These are phyloP conservation scores for Sebastolobus alascanus DNA, from an alignment of 2,797 vertebrate species.

Conservation along the genomic window DNA sequence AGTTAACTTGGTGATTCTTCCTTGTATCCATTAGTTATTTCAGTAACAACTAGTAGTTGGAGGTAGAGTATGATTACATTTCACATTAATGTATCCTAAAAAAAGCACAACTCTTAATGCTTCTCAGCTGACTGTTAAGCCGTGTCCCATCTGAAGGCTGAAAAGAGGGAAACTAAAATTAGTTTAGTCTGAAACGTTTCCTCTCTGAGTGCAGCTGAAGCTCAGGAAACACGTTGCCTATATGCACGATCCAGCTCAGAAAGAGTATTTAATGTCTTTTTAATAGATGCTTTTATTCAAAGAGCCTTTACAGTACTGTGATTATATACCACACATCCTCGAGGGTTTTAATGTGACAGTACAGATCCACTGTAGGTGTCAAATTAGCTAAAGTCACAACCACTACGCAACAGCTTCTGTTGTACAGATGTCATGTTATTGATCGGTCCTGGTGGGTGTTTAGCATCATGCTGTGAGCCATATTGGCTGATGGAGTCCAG, in stretches of 20 bases:
- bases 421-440: not conserved
- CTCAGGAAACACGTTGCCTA: conserved; percentile 15
- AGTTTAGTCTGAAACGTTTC: not conserved
- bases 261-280: not conserved
- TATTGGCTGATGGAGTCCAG: conserved; percentile 3
- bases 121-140: not conserved
- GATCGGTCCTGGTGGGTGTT: not conserved
- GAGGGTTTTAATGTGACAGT: not conserved
- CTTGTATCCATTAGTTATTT: not conserved
- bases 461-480: conserved; percentile 4
- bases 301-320: conserved; percentile 24
- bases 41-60: not conserved
- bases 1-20: not conserved
- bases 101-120: not conserved
- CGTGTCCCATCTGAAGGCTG: not conserved
- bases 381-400: not conserved
- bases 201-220: conserved; percentile 1
- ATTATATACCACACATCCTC: not conserved
- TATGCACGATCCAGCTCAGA: not conserved
- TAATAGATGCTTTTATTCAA: not conserved
- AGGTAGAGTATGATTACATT: not conserved
- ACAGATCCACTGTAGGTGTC: not conserved
- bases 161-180: conserved; percentile 8
- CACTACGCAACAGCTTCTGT: conserved; percentile 1
- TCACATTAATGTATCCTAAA: not conserved